Conservation (phyloP, 2,113 vertebrate species). For the Ochotona curzoniae region DNA sequence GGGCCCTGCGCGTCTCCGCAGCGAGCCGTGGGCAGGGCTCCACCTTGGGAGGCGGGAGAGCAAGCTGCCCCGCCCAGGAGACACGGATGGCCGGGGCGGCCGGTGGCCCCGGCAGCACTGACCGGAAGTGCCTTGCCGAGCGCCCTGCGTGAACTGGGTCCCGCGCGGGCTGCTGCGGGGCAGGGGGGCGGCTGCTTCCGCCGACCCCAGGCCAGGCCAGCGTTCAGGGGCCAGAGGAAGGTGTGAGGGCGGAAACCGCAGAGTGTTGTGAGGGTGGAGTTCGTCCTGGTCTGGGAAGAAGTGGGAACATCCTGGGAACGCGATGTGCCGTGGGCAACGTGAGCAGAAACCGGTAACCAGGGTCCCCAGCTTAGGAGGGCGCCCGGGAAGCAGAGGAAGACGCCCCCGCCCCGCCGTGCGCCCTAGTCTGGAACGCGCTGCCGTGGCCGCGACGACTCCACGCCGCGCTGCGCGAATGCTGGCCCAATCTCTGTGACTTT, state of each 20-base stretch:
- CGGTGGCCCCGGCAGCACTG: not conserved
- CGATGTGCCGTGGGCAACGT: not conserved
- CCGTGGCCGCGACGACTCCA: not conserved
- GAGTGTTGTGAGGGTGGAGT: not conserved
- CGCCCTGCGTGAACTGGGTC: not conserved
- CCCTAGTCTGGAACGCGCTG: not conserved
- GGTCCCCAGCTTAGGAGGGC: not conserved
- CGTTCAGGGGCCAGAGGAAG: not conserved
- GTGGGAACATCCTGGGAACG: not conserved
- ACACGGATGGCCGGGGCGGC: fast-evolving
- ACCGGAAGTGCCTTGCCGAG: conserved; percentile 28
- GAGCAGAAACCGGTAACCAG: not conserved
- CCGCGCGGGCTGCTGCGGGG: not conserved
- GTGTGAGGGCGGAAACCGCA: not conserved
- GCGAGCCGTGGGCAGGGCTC: no score
- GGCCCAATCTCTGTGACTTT: not conserved
- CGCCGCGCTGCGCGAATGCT: fast-evolving
- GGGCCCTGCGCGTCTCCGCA: not conserved
- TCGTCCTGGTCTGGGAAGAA: not conserved
- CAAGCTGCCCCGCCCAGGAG: not conserved
- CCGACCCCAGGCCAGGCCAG: not conserved
- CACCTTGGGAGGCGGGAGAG: no score
- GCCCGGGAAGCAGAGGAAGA: no score
- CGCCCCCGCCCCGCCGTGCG: not conserved
- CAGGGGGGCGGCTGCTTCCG: not conserved